phyloP scores from a whole-genome alignment of 2,797 vertebrate genomes.

The Mycteria americana region DNA sequence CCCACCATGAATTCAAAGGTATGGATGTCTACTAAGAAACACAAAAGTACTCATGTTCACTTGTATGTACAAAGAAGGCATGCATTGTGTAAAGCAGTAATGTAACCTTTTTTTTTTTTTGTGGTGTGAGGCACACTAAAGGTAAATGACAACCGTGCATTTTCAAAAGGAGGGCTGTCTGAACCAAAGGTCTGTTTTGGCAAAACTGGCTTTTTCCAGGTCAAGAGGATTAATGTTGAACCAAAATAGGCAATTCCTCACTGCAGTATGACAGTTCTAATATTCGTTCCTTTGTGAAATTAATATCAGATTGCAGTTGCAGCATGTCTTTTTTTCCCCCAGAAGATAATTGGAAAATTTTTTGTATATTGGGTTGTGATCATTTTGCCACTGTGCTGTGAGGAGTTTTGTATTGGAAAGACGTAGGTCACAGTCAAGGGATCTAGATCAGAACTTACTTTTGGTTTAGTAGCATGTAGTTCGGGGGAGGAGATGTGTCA shows the following conservation, averaged over 20 bases:
- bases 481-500: background rate
- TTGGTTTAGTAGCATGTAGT: background rate
- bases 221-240: background rate
- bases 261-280: background rate
- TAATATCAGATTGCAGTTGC: background rate
- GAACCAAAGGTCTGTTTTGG: background rate
- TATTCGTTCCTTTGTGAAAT: slow-evolving; percentile 13
- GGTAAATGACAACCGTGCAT: background rate
- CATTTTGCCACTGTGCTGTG: background rate
- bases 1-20: background rate
- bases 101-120: background rate
- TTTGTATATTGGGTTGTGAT: background rate
- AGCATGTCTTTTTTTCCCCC: background rate
- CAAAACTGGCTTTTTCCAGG: background rate
- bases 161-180: background rate
- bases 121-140: background rate
- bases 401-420: background rate
- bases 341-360: too few relatives aligned
- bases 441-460: background rate
- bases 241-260: background rate
- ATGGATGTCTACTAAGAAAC: background rate
- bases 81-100: background rate
- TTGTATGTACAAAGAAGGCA: background rate
- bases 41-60: background rate
- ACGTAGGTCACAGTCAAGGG: background rate